Evolutionary conservation across 2,797 vertebrate species (phyloP), one percentile per base, ranked within the genome.

Genomic region (Anas georgica): DNA sequence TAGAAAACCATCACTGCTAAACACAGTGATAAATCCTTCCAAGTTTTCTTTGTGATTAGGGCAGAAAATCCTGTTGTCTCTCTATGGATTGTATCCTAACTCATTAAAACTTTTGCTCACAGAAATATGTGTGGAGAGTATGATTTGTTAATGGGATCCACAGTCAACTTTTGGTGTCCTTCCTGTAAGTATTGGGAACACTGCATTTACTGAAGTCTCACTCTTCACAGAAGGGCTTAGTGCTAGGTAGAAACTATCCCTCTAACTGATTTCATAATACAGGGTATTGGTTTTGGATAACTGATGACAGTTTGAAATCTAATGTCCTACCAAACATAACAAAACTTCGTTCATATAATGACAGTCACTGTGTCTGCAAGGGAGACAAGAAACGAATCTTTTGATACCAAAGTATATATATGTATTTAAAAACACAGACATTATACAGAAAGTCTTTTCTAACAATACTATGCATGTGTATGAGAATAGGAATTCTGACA

Each of bases 251-350:
- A 83, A 95, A 70, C 67, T 67, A 62, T 50, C 16, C 85, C 59
- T 39, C 64, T 52, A 62, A 86, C 64, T 85, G 83, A 79, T 86
- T 83, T 91, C 85, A 86, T 93, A 85, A 67, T 39, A 54, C 9
- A 74, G 37, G 69, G 83, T 89, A 90, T 88, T 86, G 56, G 67
- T 91, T 95, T 96, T 85, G 91, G 64, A 89, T 94, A 48, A 26
- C 39, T 59, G 88, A 80, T 83, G 92, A 92, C 75, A 94, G 80
- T 69, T 9, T 87, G 88, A 91, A 94, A 90, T 92, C 77, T 92
- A 93, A 91, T 66, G 72, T 59, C 26, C 60, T 93, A 58, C 68
- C 39, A 41, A 41, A 39, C 17, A 46, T 64, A 55, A 63, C 12
- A 91, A 91, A 92, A 69, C 22, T 82, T 81, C 28, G 14, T 74